Conservation (phyloP, 2,888 invertebrate genomes). For the Cistogaster globosa region DNA sequence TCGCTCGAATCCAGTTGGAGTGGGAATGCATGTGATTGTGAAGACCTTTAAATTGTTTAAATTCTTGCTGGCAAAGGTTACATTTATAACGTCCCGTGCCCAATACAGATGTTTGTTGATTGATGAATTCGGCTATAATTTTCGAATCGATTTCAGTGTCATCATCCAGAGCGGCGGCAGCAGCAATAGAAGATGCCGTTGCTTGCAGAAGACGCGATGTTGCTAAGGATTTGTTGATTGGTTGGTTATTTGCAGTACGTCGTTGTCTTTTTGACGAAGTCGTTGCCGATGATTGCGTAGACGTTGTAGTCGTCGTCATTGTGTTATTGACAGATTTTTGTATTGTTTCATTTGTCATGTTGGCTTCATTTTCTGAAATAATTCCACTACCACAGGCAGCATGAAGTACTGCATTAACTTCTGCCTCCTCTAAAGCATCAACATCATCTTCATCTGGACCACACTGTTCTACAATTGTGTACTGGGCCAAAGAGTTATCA, state of each 20-base stretch:
- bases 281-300: neutral
- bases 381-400: slow-evolving; percentile 66
- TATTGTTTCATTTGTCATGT: slow-evolving; percentile 52
- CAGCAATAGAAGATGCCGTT: slow-evolving; percentile 79
- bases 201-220: slow-evolving; percentile 78
- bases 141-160: slow-evolving; percentile 81
- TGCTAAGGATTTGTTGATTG: slow-evolving; percentile 57
- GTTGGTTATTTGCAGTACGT: slow-evolving; percentile 42
- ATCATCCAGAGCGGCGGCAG: slow-evolving; percentile 77
- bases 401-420: slow-evolving; percentile 72
- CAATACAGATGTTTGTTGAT: slow-evolving; percentile 84
- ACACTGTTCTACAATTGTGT: slow-evolving; percentile 77
- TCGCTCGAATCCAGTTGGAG: slow-evolving; percentile 86
- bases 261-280: slow-evolving; percentile 72
- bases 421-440: slow-evolving; percentile 76
- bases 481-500: slow-evolving; percentile 75
- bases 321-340: slow-evolving; percentile 40
- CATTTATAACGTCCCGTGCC: slow-evolving; percentile 86
- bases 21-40: slow-evolving; percentile 87
- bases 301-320: slow-evolving; percentile 13
- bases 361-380: slow-evolving; percentile 34
- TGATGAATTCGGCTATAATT: slow-evolving; percentile 82
- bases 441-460: slow-evolving; percentile 74
- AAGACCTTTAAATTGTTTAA: slow-evolving; percentile 86
- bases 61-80: slow-evolving; percentile 86